phyloP scores from a whole-genome alignment of 2,888 invertebrate species.

The Dascillus cervinus region DNA sequence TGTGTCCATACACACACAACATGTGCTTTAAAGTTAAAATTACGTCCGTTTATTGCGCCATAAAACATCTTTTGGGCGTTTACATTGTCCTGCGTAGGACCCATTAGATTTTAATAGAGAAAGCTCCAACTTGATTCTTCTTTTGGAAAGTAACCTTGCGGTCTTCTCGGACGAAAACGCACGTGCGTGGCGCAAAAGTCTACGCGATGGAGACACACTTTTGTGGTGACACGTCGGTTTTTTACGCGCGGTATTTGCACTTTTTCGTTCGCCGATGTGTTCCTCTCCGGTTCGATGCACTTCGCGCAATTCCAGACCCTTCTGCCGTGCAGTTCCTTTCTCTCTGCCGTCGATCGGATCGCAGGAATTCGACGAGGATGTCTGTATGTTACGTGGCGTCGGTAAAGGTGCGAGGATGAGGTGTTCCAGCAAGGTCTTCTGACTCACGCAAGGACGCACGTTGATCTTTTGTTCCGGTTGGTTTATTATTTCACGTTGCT shows the following conservation, averaged over 20 bases:
- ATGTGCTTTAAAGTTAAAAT: no score
- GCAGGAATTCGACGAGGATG: constrained; percentile 7
- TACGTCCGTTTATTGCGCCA: no score
- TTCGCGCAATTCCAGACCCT: constrained; percentile 10
- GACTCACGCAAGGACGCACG: constrained; percentile 38
- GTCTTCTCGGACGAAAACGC: no score
- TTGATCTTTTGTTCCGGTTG: constrained; percentile 36
- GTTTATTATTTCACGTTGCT: constrained; percentile 12
- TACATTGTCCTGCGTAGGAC: no score
- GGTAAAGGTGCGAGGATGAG: constrained; percentile 16
- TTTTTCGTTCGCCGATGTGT: constrained; percentile 5
- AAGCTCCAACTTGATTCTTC: no score
- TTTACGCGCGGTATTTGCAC: constrained; percentile 2
- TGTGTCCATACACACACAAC: no score
- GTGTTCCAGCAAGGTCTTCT: constrained; percentile 34
- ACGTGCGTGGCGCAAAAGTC: no score
- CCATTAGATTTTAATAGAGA: no score
- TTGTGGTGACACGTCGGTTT: no score
- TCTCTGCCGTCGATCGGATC: no score
- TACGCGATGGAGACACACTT: no score
- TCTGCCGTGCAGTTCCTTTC: constrained; percentile 5
- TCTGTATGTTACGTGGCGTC: constrained; percentile 9
- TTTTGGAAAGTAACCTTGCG: constrained; percentile 8
- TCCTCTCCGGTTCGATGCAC: constrained; percentile 11
- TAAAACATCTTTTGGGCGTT: no score